Base-by-base conservation (phyloP, 2,113 vertebrate species). In the Amblyornis subalaris region DNA sequence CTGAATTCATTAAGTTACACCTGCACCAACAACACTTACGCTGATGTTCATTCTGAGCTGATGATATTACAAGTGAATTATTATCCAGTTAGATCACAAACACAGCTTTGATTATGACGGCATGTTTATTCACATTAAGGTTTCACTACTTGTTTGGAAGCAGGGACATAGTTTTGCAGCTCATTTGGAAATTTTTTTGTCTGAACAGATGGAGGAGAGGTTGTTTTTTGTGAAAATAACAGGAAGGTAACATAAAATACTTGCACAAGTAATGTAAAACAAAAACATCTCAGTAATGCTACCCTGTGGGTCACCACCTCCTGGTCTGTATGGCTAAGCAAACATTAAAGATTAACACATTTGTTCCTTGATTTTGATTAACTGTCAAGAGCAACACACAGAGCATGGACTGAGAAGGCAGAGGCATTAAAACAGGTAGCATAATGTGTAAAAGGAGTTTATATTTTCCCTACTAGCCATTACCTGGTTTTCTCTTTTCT, bases 21-120 rank as follows among this genome's bases (percentile, higher is more conserved):
- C 96, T 98, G 97, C 92, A 97, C 93, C 96, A 98, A 97, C 96
- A 97, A 89, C 83, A 76, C 31, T 86, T 58, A 88, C 55, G 92
- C 53, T 95, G 94, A 92, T 96, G 92, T 70, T 96, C 79, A 94
- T 96, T 97, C 92, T 87, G 93, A 94, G 81, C 91, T 93, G 88
- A 95, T 85, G 88, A 96, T 95, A 88, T 81, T 95, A 90, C 45
- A 84, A 83, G 28, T 70, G 93, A 97, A 90, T 83, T 85, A 89
- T 64, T 91, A 72, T 67, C 70, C 92, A 94, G 78, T 85, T 91
- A 95, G 47, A 83, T 79, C 80, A 85, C 90, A 96, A 87, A 62
- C 79, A 71, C 12, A 1, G 58, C 73, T 96, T 93, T 96, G 93
- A 88, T 95, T 97, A 96, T 71, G 84, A 95, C 89, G 85, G 89